Evolutionary conservation across 2,113 vertebrate genomes (phyloP).

Genomic region (Uropsilus gracilis): DNA sequence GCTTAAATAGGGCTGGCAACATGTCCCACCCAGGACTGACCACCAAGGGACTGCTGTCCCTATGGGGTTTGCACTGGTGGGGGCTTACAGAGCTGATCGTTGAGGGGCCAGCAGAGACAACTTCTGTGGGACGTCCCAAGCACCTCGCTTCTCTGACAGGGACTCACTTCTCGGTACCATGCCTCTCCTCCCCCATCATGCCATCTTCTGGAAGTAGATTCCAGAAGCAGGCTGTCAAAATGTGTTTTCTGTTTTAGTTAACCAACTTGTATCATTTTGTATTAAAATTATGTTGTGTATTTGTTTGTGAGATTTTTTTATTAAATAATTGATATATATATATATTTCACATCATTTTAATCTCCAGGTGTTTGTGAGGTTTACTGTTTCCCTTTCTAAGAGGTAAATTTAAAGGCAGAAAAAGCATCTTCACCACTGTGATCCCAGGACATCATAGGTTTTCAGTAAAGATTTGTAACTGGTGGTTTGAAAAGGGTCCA

Average conservation of each 20-base stretch:
- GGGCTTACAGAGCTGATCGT: rapidly evolving
- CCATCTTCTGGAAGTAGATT: neutral
- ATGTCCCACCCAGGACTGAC: neutral
- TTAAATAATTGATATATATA: too few relatives aligned
- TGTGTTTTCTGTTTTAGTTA: neutral
- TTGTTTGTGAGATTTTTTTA: neutral
- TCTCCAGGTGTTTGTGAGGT: too few relatives aligned
- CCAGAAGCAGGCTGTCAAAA: neutral
- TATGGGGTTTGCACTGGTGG: rapidly evolving
- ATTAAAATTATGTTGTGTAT: neutral
- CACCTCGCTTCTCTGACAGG: rapidly evolving
- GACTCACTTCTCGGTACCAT: too few relatives aligned
- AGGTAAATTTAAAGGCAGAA: too few relatives aligned
- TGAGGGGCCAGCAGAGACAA: rapidly evolving
- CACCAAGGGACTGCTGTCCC: neutral
- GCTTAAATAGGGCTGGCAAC: neutral
- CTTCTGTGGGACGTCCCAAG: too few relatives aligned
- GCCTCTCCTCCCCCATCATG: too few relatives aligned
- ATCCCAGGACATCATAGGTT: neutral
- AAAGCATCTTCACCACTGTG: too few relatives aligned
- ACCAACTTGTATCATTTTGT: neutral
- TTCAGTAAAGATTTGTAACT: neutral
- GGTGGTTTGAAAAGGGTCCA: neutral
- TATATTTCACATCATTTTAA: too few relatives aligned
- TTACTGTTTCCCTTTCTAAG: too few relatives aligned